A percentile compares a stretch with the other conserved stretches of the same genome.
Conservation (phyloP, 2,888 invertebrate species). For the Drosophila phalerata region DNA sequence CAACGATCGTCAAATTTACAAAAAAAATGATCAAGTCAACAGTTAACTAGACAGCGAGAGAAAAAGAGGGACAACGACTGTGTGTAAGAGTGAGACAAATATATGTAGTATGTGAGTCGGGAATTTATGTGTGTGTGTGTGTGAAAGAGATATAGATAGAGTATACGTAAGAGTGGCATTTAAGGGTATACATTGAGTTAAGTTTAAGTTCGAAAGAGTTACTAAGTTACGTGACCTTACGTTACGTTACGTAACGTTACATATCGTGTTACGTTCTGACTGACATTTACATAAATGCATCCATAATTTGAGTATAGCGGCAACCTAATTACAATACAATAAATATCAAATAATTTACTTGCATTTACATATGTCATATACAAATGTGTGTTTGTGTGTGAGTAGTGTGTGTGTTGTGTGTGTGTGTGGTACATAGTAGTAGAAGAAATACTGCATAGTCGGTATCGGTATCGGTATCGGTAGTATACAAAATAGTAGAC, state of each 20-base stretch:
- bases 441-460: conserved; percentile 72
- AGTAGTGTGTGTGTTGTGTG: conserved; percentile 44
- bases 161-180: conserved; percentile 21
- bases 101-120: conserved; percentile 12
- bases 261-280: conserved; percentile 39
- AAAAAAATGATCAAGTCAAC: conserved; percentile 29
- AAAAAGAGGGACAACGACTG: conserved; percentile 5
- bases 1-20: conserved; percentile 39
- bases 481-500: conserved; percentile 79
- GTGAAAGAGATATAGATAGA: conserved; percentile 9
- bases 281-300: conserved; percentile 73
- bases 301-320: conserved; percentile 78
- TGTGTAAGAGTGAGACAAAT: conserved; percentile 18
- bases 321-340: conserved; percentile 78
- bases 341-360: conserved; percentile 73
- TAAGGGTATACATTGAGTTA: conserved; percentile 42
- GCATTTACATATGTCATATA: conserved; percentile 79
- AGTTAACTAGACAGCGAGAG: conserved; percentile 45
- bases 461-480: conserved; percentile 68
- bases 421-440: conserved; percentile 59
- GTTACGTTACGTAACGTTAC: conserved; percentile 14
- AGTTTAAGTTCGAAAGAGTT: conserved; percentile 54
- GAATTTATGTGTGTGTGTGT: not conserved
- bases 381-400: conserved; percentile 69
- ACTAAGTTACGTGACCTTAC: conserved; percentile 21